Conservation (phyloP, 1,140 invertebrate genomes). For the Pristionchus pacificus region DNA sequence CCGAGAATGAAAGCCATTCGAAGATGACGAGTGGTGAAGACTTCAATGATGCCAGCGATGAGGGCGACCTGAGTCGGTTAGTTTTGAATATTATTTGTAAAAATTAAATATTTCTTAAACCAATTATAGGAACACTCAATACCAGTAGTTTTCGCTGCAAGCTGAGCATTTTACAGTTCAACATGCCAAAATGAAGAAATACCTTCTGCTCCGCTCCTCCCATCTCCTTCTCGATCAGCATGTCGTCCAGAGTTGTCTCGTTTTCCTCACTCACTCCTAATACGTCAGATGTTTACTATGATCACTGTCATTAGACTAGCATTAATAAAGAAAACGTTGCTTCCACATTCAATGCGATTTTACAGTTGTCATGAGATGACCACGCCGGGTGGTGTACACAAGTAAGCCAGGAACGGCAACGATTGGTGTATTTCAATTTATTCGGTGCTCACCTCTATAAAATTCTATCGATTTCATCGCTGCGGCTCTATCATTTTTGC, state of each 20-base stretch:
- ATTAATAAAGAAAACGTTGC: no score
- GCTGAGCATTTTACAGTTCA: background rate
- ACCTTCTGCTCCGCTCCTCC: background rate
- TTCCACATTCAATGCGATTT: no score
- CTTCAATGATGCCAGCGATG: conserved; percentile 31
- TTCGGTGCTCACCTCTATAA: conserved; percentile 38
- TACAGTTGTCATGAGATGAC: no score
- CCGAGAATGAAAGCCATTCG: conserved; percentile 45
- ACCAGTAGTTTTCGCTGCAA: no score
- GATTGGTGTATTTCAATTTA: background rate
- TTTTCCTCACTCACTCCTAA: conserved; percentile 20
- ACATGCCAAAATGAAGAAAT: background rate
- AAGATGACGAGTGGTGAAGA: conserved; percentile 35
- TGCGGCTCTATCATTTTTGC: conserved; percentile 33
- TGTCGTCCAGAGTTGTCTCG: conserved; percentile 37
- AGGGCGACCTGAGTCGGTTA: conserved; percentile 31
- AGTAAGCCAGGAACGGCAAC: no score
- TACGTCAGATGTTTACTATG: no score
- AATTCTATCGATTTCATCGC: conserved; percentile 40
- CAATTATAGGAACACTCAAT: no score
- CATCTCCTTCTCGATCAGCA: conserved; percentile 41
- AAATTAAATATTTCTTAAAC: no score
- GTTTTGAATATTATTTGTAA: no score
- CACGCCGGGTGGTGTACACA: no score
- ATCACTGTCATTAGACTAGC: no score